Evolutionary conservation across 2,797 vertebrate genomes (phyloP), one percentile per base, ranked within the genome.

Genomic region (Oreochromis grahami): DNA sequence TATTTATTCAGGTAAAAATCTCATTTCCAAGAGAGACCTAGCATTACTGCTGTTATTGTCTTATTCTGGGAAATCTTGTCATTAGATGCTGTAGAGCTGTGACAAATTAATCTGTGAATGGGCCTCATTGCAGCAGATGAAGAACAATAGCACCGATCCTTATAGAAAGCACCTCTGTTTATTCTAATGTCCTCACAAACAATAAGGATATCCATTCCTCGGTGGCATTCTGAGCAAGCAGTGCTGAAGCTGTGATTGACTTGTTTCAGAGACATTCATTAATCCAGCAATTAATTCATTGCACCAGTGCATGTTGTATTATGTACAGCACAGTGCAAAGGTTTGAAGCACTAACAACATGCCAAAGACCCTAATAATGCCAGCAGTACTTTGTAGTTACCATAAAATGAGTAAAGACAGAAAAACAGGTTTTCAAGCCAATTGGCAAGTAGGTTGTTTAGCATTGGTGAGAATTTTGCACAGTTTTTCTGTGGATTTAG

Each of bases 71-170:
- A 29, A 82, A 85, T 84, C 58, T 50, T 19, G 78, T 87, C 85
- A 58, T 79, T 74, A 84, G 78, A 81, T 5, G 15, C 58, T 21
- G 82, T 41, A 45, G 76, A 85, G 84, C 87, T 70, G 76, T n/a
- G 8, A 85, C 82, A 87, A 50, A 89, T 80, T n/a, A 77, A 76
- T 81, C 72, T 58, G 21, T 77, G 79, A 85, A 83, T 50, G 80
- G 48, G 45, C 17, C 17, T 12, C 32, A 36, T n/a, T 78, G 74
- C 72, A 56, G 52, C 4, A 5, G 51, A 53, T 29, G 82, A 38
- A 52, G 82, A 81, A 79, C 81, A 86, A 77, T 65, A 77, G 14
- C 26, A 3, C 10, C 17, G 65, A 17, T 45, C 38, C 38, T 45
- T 1, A 1, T 14, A 78, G 79, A 78, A 72, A 65, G 51, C 52